Percentiles rank a stretch among this genome's conserved stretches.
Conservation (phyloP, 1,140 invertebrate species). For the Mylabris phalerata region DNA sequence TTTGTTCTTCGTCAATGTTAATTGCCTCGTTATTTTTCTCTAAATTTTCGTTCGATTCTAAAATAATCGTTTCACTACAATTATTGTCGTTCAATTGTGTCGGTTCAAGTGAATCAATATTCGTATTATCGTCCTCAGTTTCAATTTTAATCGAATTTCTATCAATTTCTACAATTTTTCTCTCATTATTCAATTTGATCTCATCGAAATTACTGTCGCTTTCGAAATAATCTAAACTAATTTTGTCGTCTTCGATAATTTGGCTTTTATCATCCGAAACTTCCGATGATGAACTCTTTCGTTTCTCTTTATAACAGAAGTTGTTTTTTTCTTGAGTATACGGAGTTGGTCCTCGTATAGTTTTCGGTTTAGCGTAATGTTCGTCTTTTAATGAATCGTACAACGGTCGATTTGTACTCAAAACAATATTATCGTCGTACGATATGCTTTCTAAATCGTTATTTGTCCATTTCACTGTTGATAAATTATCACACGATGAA, state of each 20-base stretch:
- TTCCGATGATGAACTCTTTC: constrained; percentile 14
- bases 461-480: constrained; percentile 9
- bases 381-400: constrained; percentile 27
- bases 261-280: constrained; percentile 10
- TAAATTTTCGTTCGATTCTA: constrained; percentile 4
- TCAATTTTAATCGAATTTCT: not conserved
- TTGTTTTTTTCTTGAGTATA: constrained; percentile 22
- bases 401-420: constrained; percentile 30
- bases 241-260: constrained; percentile 11
- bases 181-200: constrained; percentile 33
- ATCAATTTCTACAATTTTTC: constrained; percentile 17
- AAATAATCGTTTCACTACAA: not conserved
- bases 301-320: constrained; percentile 18
- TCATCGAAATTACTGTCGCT: constrained; percentile 36
- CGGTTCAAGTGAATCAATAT: not conserved
- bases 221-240: constrained; percentile 28
- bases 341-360: constrained; percentile 34
- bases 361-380: constrained; percentile 28
- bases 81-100: not conserved
- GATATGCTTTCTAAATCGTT: constrained; percentile 29
- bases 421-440: constrained; percentile 39
- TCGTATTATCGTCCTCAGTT: too few species aligned
- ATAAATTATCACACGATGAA: constrained; percentile 23
- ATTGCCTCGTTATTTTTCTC: constrained; percentile 24
- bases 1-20: constrained; percentile 26